Evolutionary conservation across 2,113 vertebrate genomes (phyloP).

Genomic region (Crotalus viridis): DNA sequence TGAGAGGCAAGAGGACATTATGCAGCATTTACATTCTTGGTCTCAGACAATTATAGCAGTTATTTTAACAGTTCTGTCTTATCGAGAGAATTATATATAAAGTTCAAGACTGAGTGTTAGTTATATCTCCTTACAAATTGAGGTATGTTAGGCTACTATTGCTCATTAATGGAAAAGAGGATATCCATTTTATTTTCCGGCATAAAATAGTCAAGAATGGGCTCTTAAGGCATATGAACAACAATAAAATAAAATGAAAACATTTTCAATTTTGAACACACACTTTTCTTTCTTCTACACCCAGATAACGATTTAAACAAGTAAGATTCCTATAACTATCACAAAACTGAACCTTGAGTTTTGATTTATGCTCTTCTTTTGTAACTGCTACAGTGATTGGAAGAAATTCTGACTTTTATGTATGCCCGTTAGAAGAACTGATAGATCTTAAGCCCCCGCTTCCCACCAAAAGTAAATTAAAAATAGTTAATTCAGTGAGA

Average conservation of each 20-base stretch:
- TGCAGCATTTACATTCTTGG: not conserved
- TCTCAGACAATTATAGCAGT: not conserved
- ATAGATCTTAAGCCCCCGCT: not conserved
- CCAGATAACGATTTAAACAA: not conserved
- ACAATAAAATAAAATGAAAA: not conserved
- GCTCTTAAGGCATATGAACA: not conserved
- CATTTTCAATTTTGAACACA: not conserved
- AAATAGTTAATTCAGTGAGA: not conserved
- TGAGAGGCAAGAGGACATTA: conserved; percentile 55
- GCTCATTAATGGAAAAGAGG: not conserved
- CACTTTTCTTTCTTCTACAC: not conserved
- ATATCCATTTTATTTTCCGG: not conserved
- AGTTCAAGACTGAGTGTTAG: not conserved
- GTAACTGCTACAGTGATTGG: not conserved
- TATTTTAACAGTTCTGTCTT: not conserved
- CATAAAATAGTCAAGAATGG: not conserved
- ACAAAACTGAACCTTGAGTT: not conserved
- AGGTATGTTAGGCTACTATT: not conserved
- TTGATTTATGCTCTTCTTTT: not conserved
- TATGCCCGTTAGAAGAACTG: not conserved
- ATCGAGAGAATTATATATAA: not conserved
- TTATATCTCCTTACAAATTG: not conserved
- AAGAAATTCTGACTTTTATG: not conserved
- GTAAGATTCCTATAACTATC: not conserved
- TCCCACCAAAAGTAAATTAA: not conserved